Evolutionary conservation across 2,113 vertebrate genomes (phyloP).

Genomic region (Carassius auratus): DNA sequence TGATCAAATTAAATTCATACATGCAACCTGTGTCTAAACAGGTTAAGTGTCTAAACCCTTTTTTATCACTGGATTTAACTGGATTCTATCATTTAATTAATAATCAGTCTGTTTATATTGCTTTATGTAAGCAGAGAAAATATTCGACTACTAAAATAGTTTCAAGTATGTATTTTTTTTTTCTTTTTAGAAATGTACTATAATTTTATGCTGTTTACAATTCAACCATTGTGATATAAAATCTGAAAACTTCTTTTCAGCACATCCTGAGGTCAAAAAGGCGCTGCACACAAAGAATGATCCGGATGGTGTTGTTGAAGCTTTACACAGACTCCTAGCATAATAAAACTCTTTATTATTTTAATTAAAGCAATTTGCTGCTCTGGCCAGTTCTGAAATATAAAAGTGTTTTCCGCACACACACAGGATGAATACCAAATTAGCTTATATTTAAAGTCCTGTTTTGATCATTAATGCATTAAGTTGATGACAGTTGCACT

Average conservation of each 20-base stretch:
- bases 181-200: background rate
- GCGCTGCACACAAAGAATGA: background rate
- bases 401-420: constrained; percentile 9
- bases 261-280: background rate
- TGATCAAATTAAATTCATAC: too few relatives aligned
- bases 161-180: background rate
- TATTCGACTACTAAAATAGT: background rate
- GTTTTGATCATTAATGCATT: constrained; percentile 46
- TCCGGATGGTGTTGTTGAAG: background rate
- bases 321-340: background rate
- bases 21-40: background rate
- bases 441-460: constrained; percentile 20
- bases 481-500: constrained; percentile 38
- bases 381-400: constrained; percentile 13
- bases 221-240: background rate
- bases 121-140: background rate
- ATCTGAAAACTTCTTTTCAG: background rate
- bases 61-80: background rate
- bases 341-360: background rate
- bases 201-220: background rate
- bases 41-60: background rate
- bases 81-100: background rate
- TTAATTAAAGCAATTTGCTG: background rate
- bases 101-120: background rate
- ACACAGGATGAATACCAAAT: constrained; percentile 21